These are phyloP conservation scores for Eptatretus atami DNA, from an alignment of 2,797 vertebrate species.

Conservation along the genomic window DNA sequence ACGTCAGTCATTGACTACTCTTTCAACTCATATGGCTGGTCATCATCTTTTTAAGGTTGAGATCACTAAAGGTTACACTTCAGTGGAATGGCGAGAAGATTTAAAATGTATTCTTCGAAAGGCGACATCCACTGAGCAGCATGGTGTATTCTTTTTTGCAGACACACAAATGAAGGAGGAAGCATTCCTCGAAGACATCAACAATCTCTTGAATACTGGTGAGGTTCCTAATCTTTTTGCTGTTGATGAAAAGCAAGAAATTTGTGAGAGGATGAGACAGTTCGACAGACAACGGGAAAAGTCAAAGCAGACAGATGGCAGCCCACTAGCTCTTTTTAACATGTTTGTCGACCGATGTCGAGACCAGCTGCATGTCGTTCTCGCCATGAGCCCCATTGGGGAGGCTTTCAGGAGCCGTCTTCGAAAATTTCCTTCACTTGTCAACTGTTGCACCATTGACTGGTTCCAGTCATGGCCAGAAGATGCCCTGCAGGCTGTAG, in stretches of 20 bases:
- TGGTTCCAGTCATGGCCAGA: conserved; percentile 49
- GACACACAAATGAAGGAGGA: conserved; percentile 58
- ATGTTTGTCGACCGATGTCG: conserved; percentile 53
- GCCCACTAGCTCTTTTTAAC: conserved; percentile 40
- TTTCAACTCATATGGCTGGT: conserved; percentile 50
- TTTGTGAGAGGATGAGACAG: conserved; percentile 44
- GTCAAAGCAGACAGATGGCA: conserved; percentile 46
- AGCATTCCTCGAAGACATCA: conserved; percentile 53
- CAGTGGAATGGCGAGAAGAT: conserved; percentile 40
- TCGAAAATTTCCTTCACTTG: conserved; percentile 23
- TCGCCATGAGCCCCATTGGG: conserved; percentile 68
- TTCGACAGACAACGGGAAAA: conserved; percentile 37
- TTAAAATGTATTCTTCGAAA: conserved; percentile 36
- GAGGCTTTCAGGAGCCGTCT: conserved; percentile 42
- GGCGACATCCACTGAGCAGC: conserved; percentile 29
- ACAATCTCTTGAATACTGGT: conserved; percentile 51
- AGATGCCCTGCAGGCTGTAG: conserved; percentile 54
- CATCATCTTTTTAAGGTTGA: conserved; percentile 44
- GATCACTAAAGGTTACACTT: conserved; percentile 40
- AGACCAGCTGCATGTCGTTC: conserved; percentile 40
- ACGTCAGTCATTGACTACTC: conserved; percentile 39
- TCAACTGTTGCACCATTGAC: conserved; percentile 26
- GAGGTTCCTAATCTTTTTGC: conserved; percentile 59
- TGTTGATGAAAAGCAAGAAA: conserved; percentile 43
- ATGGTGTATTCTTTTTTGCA: conserved; percentile 50